Base-by-base conservation (phyloP, 2,888 invertebrate species). In the Andrena fulva region DNA sequence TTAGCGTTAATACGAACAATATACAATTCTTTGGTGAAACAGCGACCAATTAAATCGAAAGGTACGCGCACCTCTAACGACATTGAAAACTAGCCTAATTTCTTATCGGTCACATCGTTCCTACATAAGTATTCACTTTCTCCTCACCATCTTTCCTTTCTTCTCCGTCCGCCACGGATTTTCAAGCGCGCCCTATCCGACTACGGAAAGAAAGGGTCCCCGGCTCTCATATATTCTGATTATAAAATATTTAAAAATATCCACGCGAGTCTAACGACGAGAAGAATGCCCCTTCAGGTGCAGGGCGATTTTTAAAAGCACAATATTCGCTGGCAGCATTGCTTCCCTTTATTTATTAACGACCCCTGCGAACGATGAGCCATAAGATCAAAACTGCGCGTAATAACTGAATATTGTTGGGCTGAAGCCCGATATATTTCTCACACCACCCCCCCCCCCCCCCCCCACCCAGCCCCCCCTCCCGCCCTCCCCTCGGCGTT, bases 101-200 rank as follows among this genome's bases (percentile, higher is more conserved):
- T 75, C 59, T 75, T 60, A 62, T 62, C 31, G 24, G 7, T 60
- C 50, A 31, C 50, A 50, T 29, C 16, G 12, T 69, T 60, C 6
- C 29, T 50, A 3, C 6, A 12, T 6, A 20, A 2, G 5, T 33
- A 2, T 27, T 48, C 67, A 24, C 24, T 24, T 24, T 16, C 60
- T 48, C 8, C 20, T 68, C 10, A 33, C 8, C 10, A 7, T 12
- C 2, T 33, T 12, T 10, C 16, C n/a, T 27, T 24, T 20, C 2
- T 29, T 10, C 12, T 5, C 16, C 35, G 10, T 24, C 27, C 20
- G 20, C 42, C 8, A 24, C 12, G 35, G 20, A 54, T 52, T 20
- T 12, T 66, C 29, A 29, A 54, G 29, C 2, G 29, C 2, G 8
- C n/a, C 29, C 8, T 2, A 52, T 20, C n/a, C 1, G 8, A 54